Evolutionary conservation across 2,888 invertebrate genomes (phyloP), one percentile per base, ranked within the genome.

Genomic region (Sesia bembeciformis): DNA sequence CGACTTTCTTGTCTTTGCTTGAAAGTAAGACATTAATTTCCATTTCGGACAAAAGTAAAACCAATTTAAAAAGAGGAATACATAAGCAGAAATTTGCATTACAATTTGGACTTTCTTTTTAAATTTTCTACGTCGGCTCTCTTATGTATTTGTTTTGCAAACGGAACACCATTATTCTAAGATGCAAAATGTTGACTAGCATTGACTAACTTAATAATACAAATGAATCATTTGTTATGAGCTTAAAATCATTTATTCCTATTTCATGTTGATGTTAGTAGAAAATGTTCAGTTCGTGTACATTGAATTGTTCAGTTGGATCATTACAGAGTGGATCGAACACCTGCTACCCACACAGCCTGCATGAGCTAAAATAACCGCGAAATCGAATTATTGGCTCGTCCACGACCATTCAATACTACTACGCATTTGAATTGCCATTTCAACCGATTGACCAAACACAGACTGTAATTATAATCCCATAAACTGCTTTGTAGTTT

Each of bases 381-480:
- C 81, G 72, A 82, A 85, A 86, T 84, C 81, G 83, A 84, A 81
- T 86, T 84, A 86, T 81, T 82, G 77, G 71, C 72, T 63, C 70
- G 75, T 72, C 69, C 76, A 68, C 71, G 66, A 62, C 74, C 70
- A 78, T 80, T 78, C 79, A 78, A 74, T 78, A 72, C 70, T 66
- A 72, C 71, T 71, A 78, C 76, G 70, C 72, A 74, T 70, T 70
- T 63, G 64, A 68, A 76, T 76, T 78, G 74, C 69, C 70, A 72
- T 76, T 76, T 69, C 71, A 61, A 66, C 67, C 68, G 69, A 63
- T 63, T 72, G 65, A 65, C 71, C 73, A 72, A 76, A 81, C 70
- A 68, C 65, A 74, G 68, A 52, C 64, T 74, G 67, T 74, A 74
- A 74, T 71, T 71, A 72, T 75, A 63, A 72, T 70, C 46, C 46